A percentile compares a stretch with the other conserved stretches of the same genome.
These are phyloP conservation scores for Hydrolagus colliei DNA, from an alignment of 2,797 vertebrate species.

Conservation along the genomic window DNA sequence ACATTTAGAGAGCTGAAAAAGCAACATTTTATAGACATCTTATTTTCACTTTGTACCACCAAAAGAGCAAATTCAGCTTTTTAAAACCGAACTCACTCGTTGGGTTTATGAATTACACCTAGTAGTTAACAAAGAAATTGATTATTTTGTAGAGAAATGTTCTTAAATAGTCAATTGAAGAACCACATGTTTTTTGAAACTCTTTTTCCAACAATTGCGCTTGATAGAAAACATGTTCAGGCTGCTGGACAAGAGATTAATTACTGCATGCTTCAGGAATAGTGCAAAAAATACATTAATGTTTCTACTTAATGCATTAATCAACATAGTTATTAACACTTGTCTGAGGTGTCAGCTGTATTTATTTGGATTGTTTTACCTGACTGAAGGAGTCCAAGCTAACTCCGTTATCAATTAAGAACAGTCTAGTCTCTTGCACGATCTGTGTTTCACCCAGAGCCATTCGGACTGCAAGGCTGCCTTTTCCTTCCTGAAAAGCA, in stretches of 20 bases:
- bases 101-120: background rate
- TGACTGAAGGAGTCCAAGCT: constrained; percentile 91
- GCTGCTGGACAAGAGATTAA: constrained; percentile 27
- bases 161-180: constrained; percentile 9
- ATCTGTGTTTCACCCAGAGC: constrained; percentile 91
- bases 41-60: background rate
- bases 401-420: constrained; percentile 77
- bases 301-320: constrained; percentile 28
- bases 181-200: background rate
- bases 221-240: constrained; percentile 19
- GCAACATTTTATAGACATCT: background rate
- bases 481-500: constrained; percentile 69
- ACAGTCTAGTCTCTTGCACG: constrained; percentile 83
- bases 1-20: background rate
- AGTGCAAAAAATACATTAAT: constrained; percentile 21
- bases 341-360: background rate
- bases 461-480: constrained; percentile 85
- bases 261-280: constrained; percentile 4
- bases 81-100: background rate
- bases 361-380: constrained; percentile 52
- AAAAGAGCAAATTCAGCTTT: background rate
- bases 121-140: background rate
- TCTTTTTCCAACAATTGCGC: background rate
- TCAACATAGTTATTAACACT: constrained; percentile 17
- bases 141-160: background rate